A percentile compares a stretch with the other conserved stretches of the same genome.
Evolutionary conservation across 2,113 vertebrate genomes (phyloP).

Genomic region (Pionites leucogaster): DNA sequence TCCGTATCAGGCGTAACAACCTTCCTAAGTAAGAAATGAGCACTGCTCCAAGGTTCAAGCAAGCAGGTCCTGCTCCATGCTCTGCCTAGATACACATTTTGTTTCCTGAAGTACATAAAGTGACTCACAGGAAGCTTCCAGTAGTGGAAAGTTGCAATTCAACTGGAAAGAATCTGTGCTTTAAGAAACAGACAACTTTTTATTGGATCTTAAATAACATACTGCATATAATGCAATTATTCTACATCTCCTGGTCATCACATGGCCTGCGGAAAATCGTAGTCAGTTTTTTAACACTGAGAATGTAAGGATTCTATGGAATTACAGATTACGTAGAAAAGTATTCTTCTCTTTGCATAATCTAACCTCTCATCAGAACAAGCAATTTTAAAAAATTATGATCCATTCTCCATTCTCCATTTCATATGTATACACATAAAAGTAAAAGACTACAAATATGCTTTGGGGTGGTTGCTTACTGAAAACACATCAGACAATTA

Average conservation of each 20-base stretch:
- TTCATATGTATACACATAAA: not conserved
- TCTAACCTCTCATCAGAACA: not conserved
- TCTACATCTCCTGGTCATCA: constrained; percentile 54
- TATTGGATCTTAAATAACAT: constrained; percentile 52
- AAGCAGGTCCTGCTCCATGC: constrained; percentile 17
- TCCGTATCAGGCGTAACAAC: constrained; percentile 2
- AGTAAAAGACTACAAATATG: not conserved
- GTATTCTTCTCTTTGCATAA: not conserved
- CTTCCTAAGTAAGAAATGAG: constrained; percentile 23
- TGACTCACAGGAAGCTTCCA: constrained; percentile 23
- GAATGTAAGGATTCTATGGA: not conserved
- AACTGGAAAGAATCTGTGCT: constrained; percentile 22
- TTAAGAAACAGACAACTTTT: constrained; percentile 38
- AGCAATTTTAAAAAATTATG: not conserved
- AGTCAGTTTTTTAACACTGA: not conserved
- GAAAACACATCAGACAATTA: not conserved
- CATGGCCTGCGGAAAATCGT: constrained; percentile 10
- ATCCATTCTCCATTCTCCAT: not conserved
- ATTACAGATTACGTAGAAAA: not conserved
- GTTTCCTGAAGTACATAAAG: not conserved
- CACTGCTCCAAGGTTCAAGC: not conserved
- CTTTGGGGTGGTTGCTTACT: not conserved
- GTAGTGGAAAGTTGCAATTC: constrained; percentile 13
- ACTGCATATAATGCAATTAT: constrained; percentile 57
- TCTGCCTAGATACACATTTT: not conserved